Conservation (phyloP, 2,888 invertebrate species). For the Dicyrtoma fusca region DNA sequence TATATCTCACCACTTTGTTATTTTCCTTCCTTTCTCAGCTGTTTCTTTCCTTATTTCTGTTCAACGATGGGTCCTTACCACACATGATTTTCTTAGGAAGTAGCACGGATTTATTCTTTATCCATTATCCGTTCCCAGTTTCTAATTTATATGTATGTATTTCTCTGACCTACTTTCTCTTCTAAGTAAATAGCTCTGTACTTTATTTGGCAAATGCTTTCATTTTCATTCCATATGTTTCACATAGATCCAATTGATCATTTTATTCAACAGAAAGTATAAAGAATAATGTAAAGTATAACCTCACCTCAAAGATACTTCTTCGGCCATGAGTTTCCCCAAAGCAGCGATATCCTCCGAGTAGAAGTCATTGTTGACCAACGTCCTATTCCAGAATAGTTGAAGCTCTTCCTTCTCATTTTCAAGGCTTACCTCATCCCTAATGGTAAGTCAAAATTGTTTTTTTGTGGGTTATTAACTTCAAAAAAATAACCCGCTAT, state of each 20-base stretch:
- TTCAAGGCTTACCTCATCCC: constrained; percentile 65
- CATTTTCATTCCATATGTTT: too few relatives aligned
- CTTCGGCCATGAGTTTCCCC: constrained; percentile 72
- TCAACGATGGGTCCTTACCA: too few relatives aligned
- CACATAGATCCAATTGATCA: too few relatives aligned
- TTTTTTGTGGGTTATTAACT: background rate
- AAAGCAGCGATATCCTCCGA: constrained; percentile 76
- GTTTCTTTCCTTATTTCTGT: constrained; percentile 5
- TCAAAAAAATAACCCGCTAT: too few relatives aligned
- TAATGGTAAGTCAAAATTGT: constrained; percentile 38
- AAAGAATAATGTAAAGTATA: too few relatives aligned
- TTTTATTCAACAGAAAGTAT: too few relatives aligned
- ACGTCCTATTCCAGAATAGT: constrained; percentile 73
- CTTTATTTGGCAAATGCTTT: too few relatives aligned
- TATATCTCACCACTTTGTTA: constrained; percentile 14
- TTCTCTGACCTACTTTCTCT: background rate
- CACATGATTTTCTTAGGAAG: too few relatives aligned
- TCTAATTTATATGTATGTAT: background rate
- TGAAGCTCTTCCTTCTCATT: constrained; percentile 73
- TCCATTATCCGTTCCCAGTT: constrained; percentile 20
- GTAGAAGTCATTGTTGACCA: constrained; percentile 80
- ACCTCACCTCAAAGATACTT: constrained; percentile 65
- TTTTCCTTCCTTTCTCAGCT: background rate
- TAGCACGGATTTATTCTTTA: too few relatives aligned
- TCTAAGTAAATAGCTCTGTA: too few relatives aligned